Evolutionary conservation across 2,888 invertebrate species (phyloP).

Genomic region (Eupithecia subumbrata): DNA sequence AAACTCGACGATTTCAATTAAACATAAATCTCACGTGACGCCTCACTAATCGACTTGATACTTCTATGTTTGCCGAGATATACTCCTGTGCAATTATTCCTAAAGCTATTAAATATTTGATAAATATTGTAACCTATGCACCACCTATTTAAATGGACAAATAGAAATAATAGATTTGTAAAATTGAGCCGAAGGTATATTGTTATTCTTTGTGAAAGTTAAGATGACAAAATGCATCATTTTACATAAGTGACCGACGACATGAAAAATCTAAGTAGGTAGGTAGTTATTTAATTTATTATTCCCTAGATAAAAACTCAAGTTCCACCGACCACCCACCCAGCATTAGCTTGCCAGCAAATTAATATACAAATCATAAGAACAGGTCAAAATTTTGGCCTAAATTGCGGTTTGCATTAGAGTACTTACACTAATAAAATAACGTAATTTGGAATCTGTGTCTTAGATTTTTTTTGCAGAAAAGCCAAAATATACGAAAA

Average conservation of each 20-base stretch:
- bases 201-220: too few species aligned
- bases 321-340: not conserved
- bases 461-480: too few species aligned
- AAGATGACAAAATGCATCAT: not conserved
- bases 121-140: conserved; percentile 7
- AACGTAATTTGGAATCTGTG: too few species aligned
- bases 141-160: conserved; percentile 6
- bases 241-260: not conserved
- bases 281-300: too few species aligned
- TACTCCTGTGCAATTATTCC: conserved; percentile 31
- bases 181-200: too few species aligned
- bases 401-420: too few species aligned
- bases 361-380: not conserved
- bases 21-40: conserved; percentile 78
- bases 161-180: not conserved
- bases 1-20: conserved; percentile 80
- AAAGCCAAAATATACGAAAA: too few species aligned
- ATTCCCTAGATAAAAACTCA: not conserved
- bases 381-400: not conserved
- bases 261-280: too few species aligned
- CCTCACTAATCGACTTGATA: conserved; percentile 71
- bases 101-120: conserved; percentile 19
- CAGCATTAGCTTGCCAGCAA: too few species aligned
- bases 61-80: conserved; percentile 53
- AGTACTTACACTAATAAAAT: not conserved